Evolutionary conservation across 2,797 vertebrate species (phyloP).

Genomic region (Scleropages formosus): DNA sequence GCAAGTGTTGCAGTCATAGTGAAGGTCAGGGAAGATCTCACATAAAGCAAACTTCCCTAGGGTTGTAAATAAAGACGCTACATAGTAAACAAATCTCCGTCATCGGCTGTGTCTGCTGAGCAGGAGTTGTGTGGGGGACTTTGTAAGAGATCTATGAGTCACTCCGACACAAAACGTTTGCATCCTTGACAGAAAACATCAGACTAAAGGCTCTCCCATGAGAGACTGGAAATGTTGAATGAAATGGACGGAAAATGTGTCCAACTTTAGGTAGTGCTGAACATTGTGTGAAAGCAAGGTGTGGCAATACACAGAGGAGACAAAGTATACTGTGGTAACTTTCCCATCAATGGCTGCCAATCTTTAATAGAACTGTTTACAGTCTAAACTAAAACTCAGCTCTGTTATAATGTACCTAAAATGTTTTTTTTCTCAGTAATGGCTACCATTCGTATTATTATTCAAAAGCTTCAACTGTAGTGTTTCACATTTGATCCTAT

Average conservation of each 20-base stretch:
- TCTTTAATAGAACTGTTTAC: no score
- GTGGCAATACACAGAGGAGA: not conserved
- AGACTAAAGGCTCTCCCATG: not conserved
- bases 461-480: no score
- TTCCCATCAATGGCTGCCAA: not conserved
- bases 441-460: no score
- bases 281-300: not conserved
- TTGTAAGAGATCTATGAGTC: constrained; percentile 1
- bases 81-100: not conserved
- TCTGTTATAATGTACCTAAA: no score
- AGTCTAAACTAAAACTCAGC: no score
- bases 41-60: not conserved
- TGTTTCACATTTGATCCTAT: no score
- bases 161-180: not conserved
- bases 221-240: not conserved
- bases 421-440: no score
- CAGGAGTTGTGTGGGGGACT: no score
- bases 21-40: not conserved
- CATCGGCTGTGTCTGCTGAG: not conserved
- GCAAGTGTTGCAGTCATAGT: not conserved
- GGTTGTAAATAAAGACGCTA: not conserved
- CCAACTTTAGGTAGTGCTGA: not conserved
- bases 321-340: not conserved
- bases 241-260: not conserved
- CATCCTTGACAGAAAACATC: not conserved